phyloP scores from a whole-genome alignment of 2,113 vertebrate genomes.

The Natator depressus region DNA sequence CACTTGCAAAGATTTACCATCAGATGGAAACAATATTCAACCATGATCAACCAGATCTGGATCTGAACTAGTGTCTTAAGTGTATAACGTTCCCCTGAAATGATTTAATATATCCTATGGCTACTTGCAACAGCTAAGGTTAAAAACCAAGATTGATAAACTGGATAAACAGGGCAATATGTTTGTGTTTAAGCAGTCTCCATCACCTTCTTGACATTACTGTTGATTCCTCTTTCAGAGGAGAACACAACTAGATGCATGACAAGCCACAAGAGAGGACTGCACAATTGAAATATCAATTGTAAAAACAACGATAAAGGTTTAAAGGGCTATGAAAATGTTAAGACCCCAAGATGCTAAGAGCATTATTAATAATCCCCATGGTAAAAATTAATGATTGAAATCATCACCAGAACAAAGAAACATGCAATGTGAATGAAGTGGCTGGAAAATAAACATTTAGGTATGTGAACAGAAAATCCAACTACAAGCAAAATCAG shows the following conservation, averaged over 20 bases:
- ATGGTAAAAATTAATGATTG: background rate
- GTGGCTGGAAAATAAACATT: background rate
- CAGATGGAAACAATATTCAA: background rate
- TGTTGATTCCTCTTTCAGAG: background rate
- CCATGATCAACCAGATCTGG: constrained; percentile 23
- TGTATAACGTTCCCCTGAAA: background rate
- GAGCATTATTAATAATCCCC: background rate
- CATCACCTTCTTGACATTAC: constrained; percentile 31
- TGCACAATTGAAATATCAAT: background rate
- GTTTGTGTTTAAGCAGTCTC: constrained; percentile 53
- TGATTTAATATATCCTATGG: constrained; percentile 24
- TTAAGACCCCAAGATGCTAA: background rate
- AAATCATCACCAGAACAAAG: background rate
- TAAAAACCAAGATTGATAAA: constrained; percentile 49
- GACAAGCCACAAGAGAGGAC: background rate
- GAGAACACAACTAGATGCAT: background rate
- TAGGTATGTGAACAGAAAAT: background rate
- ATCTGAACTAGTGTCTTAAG: constrained; percentile 39
- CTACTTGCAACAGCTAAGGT: constrained; percentile 26
- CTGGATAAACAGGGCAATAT: constrained; percentile 52
- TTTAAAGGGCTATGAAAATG: constrained; percentile 12
- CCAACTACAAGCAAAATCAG: background rate
- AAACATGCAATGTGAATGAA: background rate
- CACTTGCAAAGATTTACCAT: constrained; percentile 19
- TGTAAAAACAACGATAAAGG: background rate